Conservation (phyloP, 2,113 vertebrate species). For the Vulpes ferrilata region DNA sequence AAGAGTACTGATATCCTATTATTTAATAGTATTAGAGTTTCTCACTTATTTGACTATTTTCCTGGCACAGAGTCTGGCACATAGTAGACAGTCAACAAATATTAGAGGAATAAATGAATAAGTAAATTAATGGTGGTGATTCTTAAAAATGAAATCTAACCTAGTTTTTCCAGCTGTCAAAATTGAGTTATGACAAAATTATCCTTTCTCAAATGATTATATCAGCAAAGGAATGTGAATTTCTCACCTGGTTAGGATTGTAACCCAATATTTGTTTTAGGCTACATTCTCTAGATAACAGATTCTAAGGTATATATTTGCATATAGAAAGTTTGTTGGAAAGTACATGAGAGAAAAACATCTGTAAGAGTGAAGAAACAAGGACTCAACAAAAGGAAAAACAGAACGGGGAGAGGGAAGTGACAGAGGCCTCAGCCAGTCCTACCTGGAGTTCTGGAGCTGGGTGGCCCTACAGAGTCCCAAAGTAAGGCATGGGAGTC, state of each 20-base stretch:
- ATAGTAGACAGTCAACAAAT: neutral
- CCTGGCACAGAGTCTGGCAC: neutral
- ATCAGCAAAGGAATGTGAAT: neutral
- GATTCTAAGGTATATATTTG: neutral
- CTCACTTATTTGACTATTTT: neutral
- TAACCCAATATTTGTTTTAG: constrained; percentile 1
- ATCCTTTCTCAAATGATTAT: neutral
- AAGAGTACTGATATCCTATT: neutral
- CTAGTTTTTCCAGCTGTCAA: neutral
- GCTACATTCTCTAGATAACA: neutral
- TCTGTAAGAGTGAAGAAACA: neutral
- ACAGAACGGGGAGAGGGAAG: neutral
- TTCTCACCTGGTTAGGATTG: neutral
- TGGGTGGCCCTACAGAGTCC: neutral
- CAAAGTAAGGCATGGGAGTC: neutral
- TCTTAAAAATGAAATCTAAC: constrained; percentile 20
- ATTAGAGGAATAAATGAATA: neutral
- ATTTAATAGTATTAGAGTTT: neutral
- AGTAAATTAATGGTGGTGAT: neutral
- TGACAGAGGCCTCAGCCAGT: neutral
- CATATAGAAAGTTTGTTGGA: neutral
- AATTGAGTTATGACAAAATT: neutral
- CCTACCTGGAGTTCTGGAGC: neutral
- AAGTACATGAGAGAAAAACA: neutral
- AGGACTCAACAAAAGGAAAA: neutral